Evolutionary conservation across 2,797 vertebrate genomes (phyloP).

Genomic region (Apogon hyalosoma): DNA sequence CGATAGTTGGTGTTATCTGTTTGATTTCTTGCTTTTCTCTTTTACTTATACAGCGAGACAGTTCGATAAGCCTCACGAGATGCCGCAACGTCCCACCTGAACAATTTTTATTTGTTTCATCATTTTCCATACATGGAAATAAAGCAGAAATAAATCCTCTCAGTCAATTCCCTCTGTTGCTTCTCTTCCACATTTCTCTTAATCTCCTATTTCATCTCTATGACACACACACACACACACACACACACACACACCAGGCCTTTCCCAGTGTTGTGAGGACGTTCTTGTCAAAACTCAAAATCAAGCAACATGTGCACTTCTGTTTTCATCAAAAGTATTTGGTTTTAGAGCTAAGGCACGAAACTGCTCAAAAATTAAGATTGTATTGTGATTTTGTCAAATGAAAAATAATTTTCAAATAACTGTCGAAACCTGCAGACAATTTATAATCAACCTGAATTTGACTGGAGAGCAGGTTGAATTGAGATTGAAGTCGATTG

Average conservation of each 20-base stretch:
- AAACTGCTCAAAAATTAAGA: slow-evolving; percentile 11
- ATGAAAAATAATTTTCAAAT: slow-evolving; percentile 38
- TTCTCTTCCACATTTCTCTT: slow-evolving; percentile 33
- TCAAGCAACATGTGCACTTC: slow-evolving; percentile 1
- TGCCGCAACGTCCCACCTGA: not conserved
- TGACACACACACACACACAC: not conserved
- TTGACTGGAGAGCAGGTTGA: too few species aligned
- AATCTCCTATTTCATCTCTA: slow-evolving; percentile 10
- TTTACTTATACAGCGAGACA: slow-evolving; percentile 10
- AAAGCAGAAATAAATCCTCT: slow-evolving; percentile 36
- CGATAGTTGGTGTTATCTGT: not conserved
- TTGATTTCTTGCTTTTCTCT: not conserved
- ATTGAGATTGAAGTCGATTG: too few species aligned
- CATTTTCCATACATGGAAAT: slow-evolving; percentile 29
- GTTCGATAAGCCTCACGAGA: slow-evolving; percentile 15
- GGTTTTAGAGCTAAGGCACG: slow-evolving; percentile 1
- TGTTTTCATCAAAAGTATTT: not conserved
- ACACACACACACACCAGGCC: not conserved
- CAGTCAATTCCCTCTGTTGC: slow-evolving; percentile 24
- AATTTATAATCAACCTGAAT: too few species aligned
- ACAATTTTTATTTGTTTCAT: slow-evolving; percentile 36
- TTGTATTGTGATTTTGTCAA: slow-evolving; percentile 22
- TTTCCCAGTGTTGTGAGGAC: slow-evolving; percentile 2
- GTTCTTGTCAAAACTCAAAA: slow-evolving; percentile 5
- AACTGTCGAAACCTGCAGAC: slow-evolving; percentile 7